phyloP scores from a whole-genome alignment of 2,888 invertebrate genomes.

The Drosophila macrothrix region DNA sequence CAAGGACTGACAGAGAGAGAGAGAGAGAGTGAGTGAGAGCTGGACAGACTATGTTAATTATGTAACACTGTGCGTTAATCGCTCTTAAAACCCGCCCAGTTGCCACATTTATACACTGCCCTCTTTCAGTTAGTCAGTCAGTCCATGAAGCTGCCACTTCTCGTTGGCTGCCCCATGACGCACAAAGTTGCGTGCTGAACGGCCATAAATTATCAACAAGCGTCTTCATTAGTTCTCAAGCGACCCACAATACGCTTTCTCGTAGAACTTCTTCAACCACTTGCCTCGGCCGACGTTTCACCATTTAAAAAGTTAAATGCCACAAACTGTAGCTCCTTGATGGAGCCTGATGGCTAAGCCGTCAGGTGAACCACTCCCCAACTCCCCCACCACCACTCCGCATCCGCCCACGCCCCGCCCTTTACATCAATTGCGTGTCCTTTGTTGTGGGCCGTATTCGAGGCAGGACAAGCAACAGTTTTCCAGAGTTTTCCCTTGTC shows the following conservation, averaged over 20 bases:
- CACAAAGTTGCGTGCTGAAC: conserved; percentile 66
- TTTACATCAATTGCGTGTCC: conserved; percentile 48
- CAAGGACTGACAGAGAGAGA: not conserved
- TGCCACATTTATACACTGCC: not conserved
- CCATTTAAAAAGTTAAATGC: conserved; percentile 69
- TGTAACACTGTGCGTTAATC: conserved; percentile 50
- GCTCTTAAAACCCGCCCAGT: conserved; percentile 32
- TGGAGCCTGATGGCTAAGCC: conserved; percentile 44
- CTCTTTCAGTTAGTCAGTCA: conserved; percentile 1
- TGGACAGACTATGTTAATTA: conserved; percentile 51
- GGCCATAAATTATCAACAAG: conserved; percentile 69
- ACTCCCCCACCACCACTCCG: not conserved
- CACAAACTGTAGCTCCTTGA: conserved; percentile 59
- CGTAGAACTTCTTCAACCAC: conserved; percentile 22
- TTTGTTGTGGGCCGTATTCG: conserved; percentile 48
- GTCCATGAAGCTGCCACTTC: conserved; percentile 6
- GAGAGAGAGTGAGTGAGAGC: not conserved
- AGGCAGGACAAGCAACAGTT: conserved; percentile 53
- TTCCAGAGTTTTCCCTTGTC: conserved; percentile 1
- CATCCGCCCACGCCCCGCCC: not conserved
- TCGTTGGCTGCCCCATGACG: conserved; percentile 48
- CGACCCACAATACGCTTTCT: conserved; percentile 26
- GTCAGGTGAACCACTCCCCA: conserved; percentile 38
- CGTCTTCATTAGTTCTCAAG: conserved; percentile 73
- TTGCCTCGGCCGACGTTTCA: conserved; percentile 19